Conservation (phyloP, 2,797 vertebrate genomes). For the Lindbergichthys nudifrons region DNA sequence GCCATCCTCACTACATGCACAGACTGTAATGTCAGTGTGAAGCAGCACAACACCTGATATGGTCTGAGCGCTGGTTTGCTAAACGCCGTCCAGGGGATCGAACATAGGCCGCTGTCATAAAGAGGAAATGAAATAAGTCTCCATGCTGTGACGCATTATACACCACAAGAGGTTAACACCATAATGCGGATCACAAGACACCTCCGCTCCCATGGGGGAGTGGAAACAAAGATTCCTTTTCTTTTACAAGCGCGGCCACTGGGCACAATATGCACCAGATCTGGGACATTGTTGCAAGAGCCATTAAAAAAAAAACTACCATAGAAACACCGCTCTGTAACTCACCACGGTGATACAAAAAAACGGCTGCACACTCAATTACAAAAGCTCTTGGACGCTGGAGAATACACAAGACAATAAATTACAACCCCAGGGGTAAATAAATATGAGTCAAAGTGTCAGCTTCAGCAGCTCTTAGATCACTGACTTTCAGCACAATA, state of each 20-base stretch:
- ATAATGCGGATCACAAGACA: constrained; percentile 85
- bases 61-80: constrained; percentile 46
- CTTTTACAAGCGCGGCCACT: constrained; percentile 56
- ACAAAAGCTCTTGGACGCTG: constrained; percentile 15
- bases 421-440: constrained; percentile 18
- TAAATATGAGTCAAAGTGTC: constrained; percentile 21
- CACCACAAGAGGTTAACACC: constrained; percentile 78
- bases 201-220: constrained; percentile 67
- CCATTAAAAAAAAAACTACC: constrained; percentile 36
- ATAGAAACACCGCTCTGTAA: constrained; percentile 34
- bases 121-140: constrained; percentile 69
- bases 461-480: constrained; percentile 23
- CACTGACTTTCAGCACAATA: constrained; percentile 14
- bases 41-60: constrained; percentile 71
- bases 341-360: constrained; percentile 39
- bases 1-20: constrained; percentile 48
- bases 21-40: constrained; percentile 53
- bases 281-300: constrained; percentile 65
- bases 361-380: constrained; percentile 27
- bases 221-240: constrained; percentile 81
- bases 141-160: constrained; percentile 69
- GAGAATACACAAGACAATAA: constrained; percentile 22
- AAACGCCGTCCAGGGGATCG: constrained; percentile 44
- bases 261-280: constrained; percentile 66
- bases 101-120: constrained; percentile 43